These are phyloP conservation scores for Protonibea diacanthus DNA, from an alignment of 2,797 vertebrate genomes.

Conservation along the genomic window DNA sequence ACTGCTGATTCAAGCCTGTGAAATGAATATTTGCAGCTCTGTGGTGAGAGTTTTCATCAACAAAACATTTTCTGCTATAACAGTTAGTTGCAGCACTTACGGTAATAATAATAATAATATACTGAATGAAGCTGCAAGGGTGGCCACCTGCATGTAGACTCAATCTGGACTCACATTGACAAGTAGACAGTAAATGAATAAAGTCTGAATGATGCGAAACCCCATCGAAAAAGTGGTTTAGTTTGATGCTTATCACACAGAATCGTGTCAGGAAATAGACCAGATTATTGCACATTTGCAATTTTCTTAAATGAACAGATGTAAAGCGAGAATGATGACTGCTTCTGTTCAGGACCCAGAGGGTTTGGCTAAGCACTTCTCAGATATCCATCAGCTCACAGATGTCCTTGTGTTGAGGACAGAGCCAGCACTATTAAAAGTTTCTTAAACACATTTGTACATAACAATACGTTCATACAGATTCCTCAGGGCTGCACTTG, in stretches of 20 bases:
- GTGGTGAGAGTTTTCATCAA: too few species aligned
- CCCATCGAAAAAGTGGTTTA: background rate
- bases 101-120: background rate
- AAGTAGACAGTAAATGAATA: background rate
- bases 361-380: slow-evolving; percentile 70
- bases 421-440: slow-evolving; percentile 28
- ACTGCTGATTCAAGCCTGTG: background rate
- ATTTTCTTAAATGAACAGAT: slow-evolving; percentile 63
- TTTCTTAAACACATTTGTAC: slow-evolving; percentile 35
- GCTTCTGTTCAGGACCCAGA: slow-evolving; percentile 51
- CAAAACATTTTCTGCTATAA: too few species aligned
- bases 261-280: slow-evolving; percentile 35
- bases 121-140: background rate
- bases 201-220: slow-evolving; percentile 1
- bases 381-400: slow-evolving; percentile 64
- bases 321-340: slow-evolving; percentile 52
- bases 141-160: background rate
- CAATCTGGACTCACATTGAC: background rate
- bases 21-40: background rate
- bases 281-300: slow-evolving; percentile 49
- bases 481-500: background rate
- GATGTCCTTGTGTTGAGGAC: slow-evolving; percentile 63
- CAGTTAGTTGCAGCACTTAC: background rate
- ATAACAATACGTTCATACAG: slow-evolving; percentile 20
- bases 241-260: slow-evolving; percentile 29